These are phyloP conservation scores for Drosophila neocordata DNA, from an alignment of 1,140 invertebrate genomes.

Conservation along the genomic window DNA sequence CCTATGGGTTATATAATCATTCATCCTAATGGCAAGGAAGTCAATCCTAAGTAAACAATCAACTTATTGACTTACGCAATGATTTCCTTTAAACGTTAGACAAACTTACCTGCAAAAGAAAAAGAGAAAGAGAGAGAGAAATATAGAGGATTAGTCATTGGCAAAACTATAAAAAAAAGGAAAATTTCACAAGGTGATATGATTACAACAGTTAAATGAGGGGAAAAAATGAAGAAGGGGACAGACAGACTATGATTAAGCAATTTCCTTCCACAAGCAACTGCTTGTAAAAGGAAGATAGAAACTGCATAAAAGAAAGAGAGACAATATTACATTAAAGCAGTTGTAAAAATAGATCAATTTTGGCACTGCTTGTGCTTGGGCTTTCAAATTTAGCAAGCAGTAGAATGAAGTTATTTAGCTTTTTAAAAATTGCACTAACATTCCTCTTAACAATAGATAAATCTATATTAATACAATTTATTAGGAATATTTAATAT, in stretches of 20 bases:
- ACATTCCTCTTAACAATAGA: no score
- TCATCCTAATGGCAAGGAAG: constrained; percentile 16
- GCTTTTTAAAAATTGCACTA: no score
- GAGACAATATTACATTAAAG: constrained; percentile 11
- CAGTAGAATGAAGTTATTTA: no score
- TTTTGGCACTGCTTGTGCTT: background rate
- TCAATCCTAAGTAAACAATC: constrained; percentile 65
- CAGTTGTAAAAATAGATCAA: constrained; percentile 1
- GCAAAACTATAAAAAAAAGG: constrained; percentile 31
- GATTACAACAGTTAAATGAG: constrained; percentile 27
- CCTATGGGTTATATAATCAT: constrained; percentile 36
- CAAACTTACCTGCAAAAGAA: constrained; percentile 63
- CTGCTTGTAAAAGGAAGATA: constrained; percentile 18
- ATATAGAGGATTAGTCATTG: constrained; percentile 58
- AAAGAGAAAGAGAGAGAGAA: constrained; percentile 30
- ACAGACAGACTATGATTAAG: constrained; percentile 64
- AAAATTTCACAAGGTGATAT: constrained; percentile 53
- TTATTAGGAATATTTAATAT: no score
- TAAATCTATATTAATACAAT: no score
- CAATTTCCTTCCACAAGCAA: constrained; percentile 71
- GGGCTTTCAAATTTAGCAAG: no score
- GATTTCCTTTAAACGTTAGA: constrained; percentile 56
- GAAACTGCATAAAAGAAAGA: constrained; percentile 12
- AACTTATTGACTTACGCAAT: constrained; percentile 73
- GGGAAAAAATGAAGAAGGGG: constrained; percentile 16